Conservation (phyloP, 2,113 vertebrate genomes). For the Rattus rattus region DNA sequence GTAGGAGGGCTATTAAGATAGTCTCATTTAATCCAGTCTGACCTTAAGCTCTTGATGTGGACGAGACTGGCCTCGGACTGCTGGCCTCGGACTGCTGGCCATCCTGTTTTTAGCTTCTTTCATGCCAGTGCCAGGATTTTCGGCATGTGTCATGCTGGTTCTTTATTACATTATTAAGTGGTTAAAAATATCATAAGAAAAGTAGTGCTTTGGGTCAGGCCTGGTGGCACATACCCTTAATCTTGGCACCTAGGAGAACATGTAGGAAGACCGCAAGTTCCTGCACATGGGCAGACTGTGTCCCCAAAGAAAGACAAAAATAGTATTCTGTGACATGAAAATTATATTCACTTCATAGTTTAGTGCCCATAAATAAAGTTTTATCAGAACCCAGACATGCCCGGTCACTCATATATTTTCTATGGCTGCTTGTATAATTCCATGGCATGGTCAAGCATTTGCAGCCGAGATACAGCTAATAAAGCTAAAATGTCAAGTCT, state of each 20-base stretch:
- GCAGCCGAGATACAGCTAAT: neutral
- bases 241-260: neutral
- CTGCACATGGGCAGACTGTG: neutral
- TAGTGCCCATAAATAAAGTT: neutral
- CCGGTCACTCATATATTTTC: neutral
- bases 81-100: neutral
- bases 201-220: neutral
- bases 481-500: conserved; percentile 26
- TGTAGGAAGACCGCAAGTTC: neutral
- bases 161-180: neutral
- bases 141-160: neutral
- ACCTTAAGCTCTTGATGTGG: neutral
- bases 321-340: neutral
- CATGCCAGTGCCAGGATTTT: neutral
- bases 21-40: neutral
- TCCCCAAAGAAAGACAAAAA: neutral
- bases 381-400: neutral
- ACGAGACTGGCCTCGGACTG: neutral
- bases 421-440: neutral
- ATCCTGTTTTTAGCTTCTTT: neutral
- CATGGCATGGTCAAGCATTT: neutral
- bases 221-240: neutral
- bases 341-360: neutral
- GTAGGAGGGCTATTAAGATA: neutral
- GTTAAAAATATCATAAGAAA: neutral